phyloP scores from a whole-genome alignment of 2,888 invertebrate genomes.

The Macroteleia sp. region DNA sequence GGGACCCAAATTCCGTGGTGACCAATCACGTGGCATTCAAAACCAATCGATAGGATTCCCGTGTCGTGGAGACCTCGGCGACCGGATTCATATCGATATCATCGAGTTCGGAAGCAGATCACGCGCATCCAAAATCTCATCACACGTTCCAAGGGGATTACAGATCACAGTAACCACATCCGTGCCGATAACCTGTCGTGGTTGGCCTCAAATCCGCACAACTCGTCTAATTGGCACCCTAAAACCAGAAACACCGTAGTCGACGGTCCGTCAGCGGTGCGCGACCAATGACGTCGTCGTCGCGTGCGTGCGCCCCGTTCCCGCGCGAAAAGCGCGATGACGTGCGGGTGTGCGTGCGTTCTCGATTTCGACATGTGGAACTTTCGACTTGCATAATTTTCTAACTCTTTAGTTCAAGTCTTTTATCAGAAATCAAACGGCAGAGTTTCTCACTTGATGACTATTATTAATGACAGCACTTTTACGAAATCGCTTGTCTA shows the following conservation, averaged over 20 bases:
- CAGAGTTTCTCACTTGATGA: no score
- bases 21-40: conserved; percentile 13
- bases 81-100: conserved; percentile 19
- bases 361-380: conserved; percentile 2
- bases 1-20: conserved; percentile 27
- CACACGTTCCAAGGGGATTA: conserved; percentile 14
- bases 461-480: no score
- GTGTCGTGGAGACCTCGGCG: not conserved
- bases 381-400: not conserved
- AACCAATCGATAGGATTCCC: conserved; percentile 31
- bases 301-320: conserved; percentile 17
- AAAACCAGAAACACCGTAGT: conserved; percentile 6
- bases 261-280: not conserved
- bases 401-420: no score
- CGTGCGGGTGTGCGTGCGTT: conserved; percentile 16
- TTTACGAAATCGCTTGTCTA: no score
- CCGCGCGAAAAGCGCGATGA: conserved; percentile 21
- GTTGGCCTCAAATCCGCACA: conserved; percentile 20
- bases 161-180: conserved; percentile 19
- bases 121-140: conserved; percentile 16
- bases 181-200: conserved; percentile 25
- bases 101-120: conserved; percentile 2
- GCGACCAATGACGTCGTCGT: not conserved
- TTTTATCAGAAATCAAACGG: no score
- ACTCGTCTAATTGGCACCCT: conserved; percentile 17